Conservation (phyloP, 2,797 vertebrate species). For the Oryzias sinensis region DNA sequence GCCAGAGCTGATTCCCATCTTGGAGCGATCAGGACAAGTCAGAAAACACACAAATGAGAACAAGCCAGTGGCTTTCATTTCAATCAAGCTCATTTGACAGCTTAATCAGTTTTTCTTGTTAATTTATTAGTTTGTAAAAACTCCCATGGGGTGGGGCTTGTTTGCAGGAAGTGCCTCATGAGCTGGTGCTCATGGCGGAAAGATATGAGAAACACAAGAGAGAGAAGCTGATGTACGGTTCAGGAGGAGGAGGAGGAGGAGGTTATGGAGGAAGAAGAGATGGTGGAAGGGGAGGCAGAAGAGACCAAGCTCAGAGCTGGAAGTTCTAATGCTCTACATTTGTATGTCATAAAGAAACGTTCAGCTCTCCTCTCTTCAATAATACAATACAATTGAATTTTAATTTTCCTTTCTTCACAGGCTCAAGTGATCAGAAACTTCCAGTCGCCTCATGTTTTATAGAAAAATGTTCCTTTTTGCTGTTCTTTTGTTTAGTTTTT, state of each 20-base stretch:
- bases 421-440: slow-evolving; percentile 1
- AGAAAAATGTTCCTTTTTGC: neutral
- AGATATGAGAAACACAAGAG: slow-evolving; percentile 84
- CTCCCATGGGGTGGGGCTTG: too few relatives aligned
- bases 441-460: slow-evolving; percentile 12
- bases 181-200: slow-evolving; percentile 89
- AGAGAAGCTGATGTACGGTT: slow-evolving; percentile 50
- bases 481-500: neutral
- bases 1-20: slow-evolving; percentile 86
- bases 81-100: too few relatives aligned
- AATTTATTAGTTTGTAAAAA: too few relatives aligned
- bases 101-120: too few relatives aligned
- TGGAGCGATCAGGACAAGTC: slow-evolving; percentile 91
- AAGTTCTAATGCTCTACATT: slow-evolving; percentile 44
- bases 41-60: neutral
- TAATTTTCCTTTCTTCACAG: neutral
- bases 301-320: slow-evolving; percentile 43
- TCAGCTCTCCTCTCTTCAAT: too few relatives aligned
- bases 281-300: slow-evolving; percentile 37
- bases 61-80: neutral
- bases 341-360: neutral
- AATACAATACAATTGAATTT: neutral
- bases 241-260: slow-evolving; percentile 51
- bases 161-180: slow-evolving; percentile 83
- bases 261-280: slow-evolving; percentile 37